Percentiles rank a stretch among this genome's conserved stretches.
These are phyloP conservation scores for Gila robusta DNA, from an alignment of 2,797 vertebrate species.

Conservation along the genomic window DNA sequence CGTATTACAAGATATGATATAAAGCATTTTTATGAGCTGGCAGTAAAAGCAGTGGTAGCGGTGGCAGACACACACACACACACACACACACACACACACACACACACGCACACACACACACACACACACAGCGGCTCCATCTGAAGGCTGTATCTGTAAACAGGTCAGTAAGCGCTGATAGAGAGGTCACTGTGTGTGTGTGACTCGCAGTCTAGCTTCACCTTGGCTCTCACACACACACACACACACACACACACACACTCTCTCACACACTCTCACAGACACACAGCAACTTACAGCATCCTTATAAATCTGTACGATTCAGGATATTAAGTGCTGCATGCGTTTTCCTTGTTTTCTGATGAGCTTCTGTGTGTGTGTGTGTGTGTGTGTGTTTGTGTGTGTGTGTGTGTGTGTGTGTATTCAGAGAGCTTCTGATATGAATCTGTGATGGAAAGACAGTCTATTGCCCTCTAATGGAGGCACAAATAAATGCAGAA, in stretches of 20 bases:
- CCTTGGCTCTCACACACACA: background rate
- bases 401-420: slow-evolving; percentile 55
- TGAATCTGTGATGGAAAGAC: background rate
- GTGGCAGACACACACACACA: slow-evolving; percentile 63
- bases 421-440: slow-evolving; percentile 56
- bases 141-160: slow-evolving; percentile 57
- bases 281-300: background rate
- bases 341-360: background rate
- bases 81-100: slow-evolving; percentile 57
- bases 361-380: background rate
- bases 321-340: background rate
- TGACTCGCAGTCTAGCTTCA: background rate
- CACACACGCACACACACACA: slow-evolving; percentile 63
- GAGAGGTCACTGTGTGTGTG: slow-evolving; percentile 5
- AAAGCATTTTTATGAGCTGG: slow-evolving; percentile 83
- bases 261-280: background rate
- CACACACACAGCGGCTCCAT: slow-evolving; percentile 57
- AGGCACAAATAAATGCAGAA: slow-evolving; percentile 1
- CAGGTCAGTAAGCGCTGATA: slow-evolving; percentile 62
- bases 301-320: background rate
- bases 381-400: slow-evolving; percentile 31
- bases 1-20: slow-evolving; percentile 84
- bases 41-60: slow-evolving; percentile 75
- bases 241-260: background rate
- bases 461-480: slow-evolving; percentile 45